Percentiles rank a stretch among this genome's conserved stretches.
phyloP scores from a whole-genome alignment of 2,797 vertebrate genomes.

The Epinephelus malabaricus region DNA sequence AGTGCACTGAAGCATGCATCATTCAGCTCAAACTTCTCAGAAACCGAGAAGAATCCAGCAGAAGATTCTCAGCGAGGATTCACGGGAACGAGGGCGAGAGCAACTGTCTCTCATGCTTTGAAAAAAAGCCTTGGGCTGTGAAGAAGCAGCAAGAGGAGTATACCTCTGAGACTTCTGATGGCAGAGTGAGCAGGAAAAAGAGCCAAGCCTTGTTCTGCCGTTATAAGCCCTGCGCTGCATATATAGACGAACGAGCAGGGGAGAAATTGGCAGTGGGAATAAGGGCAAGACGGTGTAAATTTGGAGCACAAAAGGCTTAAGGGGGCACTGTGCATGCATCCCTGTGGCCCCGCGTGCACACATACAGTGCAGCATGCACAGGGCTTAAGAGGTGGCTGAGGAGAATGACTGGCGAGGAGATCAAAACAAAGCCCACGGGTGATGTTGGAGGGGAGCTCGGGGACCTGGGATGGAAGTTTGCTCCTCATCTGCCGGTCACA shows the following conservation, averaged over 20 bases:
- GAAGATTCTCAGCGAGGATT: conserved; percentile 62
- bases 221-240: conserved; percentile 69
- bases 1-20: conserved; percentile 50
- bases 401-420: conserved; percentile 73
- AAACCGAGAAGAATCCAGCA: conserved; percentile 52
- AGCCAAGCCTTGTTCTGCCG: conserved; percentile 74
- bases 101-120: conserved; percentile 62
- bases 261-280: conserved; percentile 78
- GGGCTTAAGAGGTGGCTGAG: conserved; percentile 73
- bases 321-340: conserved; percentile 70
- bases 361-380: conserved; percentile 49
- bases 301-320: conserved; percentile 79
- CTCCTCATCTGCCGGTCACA: conserved; percentile 59
- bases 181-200: conserved; percentile 69
- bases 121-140: conserved; percentile 68
- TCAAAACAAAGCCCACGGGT: conserved; percentile 81
- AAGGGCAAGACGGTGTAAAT: conserved; percentile 78
- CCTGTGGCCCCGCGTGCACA: conserved; percentile 58
- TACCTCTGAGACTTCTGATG: conserved; percentile 75
- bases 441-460: conserved; percentile 76
- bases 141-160: conserved; percentile 73
- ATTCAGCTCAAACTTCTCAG: conserved; percentile 63
- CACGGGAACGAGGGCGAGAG: conserved; percentile 57
- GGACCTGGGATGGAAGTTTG: conserved; percentile 61
- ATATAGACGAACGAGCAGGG: conserved; percentile 58